phyloP scores from a whole-genome alignment of 1,140 invertebrate species.

The Euura lappo region DNA sequence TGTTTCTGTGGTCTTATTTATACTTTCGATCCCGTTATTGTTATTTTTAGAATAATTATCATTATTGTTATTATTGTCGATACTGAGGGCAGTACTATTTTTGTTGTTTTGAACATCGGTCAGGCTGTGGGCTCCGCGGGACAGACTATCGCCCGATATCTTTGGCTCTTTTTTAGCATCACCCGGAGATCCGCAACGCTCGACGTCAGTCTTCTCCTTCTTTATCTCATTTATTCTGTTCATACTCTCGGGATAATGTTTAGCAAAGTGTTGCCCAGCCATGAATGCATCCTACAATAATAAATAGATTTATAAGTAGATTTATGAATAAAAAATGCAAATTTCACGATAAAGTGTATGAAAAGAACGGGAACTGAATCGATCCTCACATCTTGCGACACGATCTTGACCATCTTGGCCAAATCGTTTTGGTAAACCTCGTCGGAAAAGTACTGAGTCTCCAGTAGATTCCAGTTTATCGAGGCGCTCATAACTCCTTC shows the following conservation, averaged over 20 bases:
- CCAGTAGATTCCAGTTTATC: constrained; percentile 91
- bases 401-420: constrained; percentile 78
- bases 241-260: constrained; percentile 71
- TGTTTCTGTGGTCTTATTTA: constrained; percentile 13
- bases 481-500: constrained; percentile 94
- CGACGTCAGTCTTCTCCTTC: constrained; percentile 40
- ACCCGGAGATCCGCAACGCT: not conserved
- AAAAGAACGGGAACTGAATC: constrained; percentile 13
- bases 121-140: not conserved
- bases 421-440: constrained; percentile 81
- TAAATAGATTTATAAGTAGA: constrained; percentile 6
- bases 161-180: not conserved
- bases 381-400: constrained; percentile 61
- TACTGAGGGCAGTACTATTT: constrained; percentile 12
- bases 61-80: constrained; percentile 8
- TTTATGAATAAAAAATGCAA: constrained; percentile 15
- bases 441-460: constrained; percentile 89
- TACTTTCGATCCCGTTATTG: constrained; percentile 15
- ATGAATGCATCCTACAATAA: constrained; percentile 70
- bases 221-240: constrained; percentile 44
- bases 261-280: constrained; percentile 82
- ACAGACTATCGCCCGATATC: not conserved
- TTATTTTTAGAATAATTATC: constrained; percentile 11
- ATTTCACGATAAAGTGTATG: not conserved
- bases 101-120: constrained; percentile 22